phyloP scores from a whole-genome alignment of 2,797 vertebrate genomes.

The Chelon labrosus region DNA sequence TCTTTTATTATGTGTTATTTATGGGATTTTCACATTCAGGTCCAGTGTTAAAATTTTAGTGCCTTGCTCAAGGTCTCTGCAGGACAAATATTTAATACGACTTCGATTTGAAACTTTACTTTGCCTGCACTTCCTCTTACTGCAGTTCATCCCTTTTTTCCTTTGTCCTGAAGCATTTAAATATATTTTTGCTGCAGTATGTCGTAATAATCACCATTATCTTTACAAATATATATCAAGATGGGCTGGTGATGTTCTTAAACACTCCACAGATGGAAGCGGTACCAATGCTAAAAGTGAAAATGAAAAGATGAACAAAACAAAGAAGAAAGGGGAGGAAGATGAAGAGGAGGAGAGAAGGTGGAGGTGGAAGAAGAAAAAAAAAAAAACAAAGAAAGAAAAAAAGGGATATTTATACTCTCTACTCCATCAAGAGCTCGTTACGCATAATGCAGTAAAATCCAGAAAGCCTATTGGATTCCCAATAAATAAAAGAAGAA shows the following conservation, averaged over 20 bases:
- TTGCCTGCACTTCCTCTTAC: neutral
- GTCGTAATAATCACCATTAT: constrained; percentile 7
- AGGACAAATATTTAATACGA: constrained; percentile 8
- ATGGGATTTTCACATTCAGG: constrained; percentile 6
- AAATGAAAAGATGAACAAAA: constrained; percentile 38
- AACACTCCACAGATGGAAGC: constrained; percentile 30
- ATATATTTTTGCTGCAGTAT: neutral
- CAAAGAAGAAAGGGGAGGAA: constrained; percentile 32
- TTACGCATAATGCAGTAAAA: constrained; percentile 50
- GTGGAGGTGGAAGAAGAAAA: constrained; percentile 15
- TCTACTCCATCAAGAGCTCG: constrained; percentile 56
- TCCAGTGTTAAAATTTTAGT: constrained; percentile 14
- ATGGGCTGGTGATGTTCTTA: constrained; percentile 20
- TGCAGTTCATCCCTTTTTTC: constrained; percentile 4
- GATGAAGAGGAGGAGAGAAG: constrained; percentile 8
- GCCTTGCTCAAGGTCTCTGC: neutral
- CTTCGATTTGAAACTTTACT: neutral
- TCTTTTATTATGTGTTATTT: neutral
- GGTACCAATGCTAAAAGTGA: constrained; percentile 2
- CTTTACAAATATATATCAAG: constrained; percentile 18
- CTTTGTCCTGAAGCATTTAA: constrained; percentile 22
- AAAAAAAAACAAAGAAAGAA: neutral
- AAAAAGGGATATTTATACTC: constrained; percentile 50
- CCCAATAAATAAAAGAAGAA: constrained; percentile 45
- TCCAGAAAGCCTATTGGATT: constrained; percentile 50